These are phyloP conservation scores for Syrmaticus mikado DNA, from an alignment of 2,113 vertebrate species.

Conservation along the genomic window DNA sequence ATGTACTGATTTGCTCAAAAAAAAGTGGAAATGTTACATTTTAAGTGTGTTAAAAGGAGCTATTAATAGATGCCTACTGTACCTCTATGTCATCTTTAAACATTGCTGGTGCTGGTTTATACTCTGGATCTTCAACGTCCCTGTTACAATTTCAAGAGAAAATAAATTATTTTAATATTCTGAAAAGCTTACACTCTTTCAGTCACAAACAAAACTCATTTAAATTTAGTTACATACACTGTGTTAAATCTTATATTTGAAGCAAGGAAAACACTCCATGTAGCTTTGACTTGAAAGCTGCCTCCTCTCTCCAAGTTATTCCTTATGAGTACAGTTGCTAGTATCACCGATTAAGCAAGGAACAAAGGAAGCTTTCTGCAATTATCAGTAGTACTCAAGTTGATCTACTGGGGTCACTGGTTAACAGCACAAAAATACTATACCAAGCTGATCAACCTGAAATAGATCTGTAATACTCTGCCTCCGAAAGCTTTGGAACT, in stretches of 20 bases:
- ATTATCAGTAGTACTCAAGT: not conserved
- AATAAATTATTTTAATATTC: slow-evolving; percentile 13
- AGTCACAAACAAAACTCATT: not conserved
- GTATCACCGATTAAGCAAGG: not conserved
- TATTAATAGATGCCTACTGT: slow-evolving; percentile 4
- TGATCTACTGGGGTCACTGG: slow-evolving; percentile 15
- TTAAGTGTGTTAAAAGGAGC: not conserved
- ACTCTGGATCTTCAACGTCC: slow-evolving; percentile 98
- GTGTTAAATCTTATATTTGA: not conserved
- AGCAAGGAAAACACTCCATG: not conserved
- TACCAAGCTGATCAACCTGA: not conserved
- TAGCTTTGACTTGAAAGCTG: not conserved
- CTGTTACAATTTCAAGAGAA: slow-evolving; percentile 77
- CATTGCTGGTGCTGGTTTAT: slow-evolving; percentile 95
- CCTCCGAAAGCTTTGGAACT: not conserved
- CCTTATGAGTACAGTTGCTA: not conserved
- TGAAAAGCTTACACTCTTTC: not conserved
- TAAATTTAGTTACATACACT: not conserved
- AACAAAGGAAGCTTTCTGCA: not conserved
- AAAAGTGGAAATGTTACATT: not conserved
- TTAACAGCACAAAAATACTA: not conserved
- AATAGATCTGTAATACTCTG: not conserved
- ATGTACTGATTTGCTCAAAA: not conserved
- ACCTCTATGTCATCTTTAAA: slow-evolving; percentile 98
- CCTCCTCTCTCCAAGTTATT: not conserved